Evolutionary conservation across 2,888 invertebrate species (phyloP).

Genomic region (Cosmia trapezina): DNA sequence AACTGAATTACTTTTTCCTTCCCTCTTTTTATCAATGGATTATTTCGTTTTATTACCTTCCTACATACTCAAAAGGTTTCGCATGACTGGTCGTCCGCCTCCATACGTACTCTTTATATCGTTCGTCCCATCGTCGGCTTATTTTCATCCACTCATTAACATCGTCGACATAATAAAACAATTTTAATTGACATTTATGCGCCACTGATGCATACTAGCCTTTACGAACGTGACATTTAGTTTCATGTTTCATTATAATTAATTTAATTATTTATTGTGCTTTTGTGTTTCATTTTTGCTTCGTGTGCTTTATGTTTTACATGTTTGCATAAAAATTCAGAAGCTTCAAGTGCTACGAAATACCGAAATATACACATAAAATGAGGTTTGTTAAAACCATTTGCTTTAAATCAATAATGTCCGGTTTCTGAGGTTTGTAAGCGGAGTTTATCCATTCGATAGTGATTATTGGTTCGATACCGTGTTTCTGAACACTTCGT

Average conservation of each 20-base stretch:
- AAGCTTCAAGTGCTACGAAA: not conserved
- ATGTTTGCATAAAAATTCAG: not conserved
- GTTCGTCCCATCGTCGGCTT: conserved; percentile 36
- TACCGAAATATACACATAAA: not conserved
- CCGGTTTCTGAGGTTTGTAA: too few relatives aligned
- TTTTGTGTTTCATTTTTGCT: conserved; percentile 25
- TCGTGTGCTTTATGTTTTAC: not conserved
- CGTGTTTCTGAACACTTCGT: too few relatives aligned
- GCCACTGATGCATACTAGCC: conserved; percentile 66
- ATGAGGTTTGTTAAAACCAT: not conserved
- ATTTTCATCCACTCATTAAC: conserved; percentile 64
- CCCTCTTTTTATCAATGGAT: conserved; percentile 14
- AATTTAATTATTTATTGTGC: conserved; percentile 65
- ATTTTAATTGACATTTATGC: conserved; percentile 72
- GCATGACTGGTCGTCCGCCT: conserved; percentile 23
- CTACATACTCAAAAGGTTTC: conserved; percentile 25
- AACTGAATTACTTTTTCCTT: conserved; percentile 38
- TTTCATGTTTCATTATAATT: conserved; percentile 68
- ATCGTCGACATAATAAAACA: conserved; percentile 66
- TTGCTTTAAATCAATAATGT: not conserved
- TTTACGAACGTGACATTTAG: conserved; percentile 64
- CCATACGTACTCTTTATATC: conserved; percentile 25
- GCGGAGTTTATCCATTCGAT: too few relatives aligned
- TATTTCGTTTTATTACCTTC: conserved; percentile 36
- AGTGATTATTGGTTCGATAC: too few relatives aligned